Conservation (phyloP, 2,888 invertebrate genomes). For the Holacanthella duospinosa region DNA sequence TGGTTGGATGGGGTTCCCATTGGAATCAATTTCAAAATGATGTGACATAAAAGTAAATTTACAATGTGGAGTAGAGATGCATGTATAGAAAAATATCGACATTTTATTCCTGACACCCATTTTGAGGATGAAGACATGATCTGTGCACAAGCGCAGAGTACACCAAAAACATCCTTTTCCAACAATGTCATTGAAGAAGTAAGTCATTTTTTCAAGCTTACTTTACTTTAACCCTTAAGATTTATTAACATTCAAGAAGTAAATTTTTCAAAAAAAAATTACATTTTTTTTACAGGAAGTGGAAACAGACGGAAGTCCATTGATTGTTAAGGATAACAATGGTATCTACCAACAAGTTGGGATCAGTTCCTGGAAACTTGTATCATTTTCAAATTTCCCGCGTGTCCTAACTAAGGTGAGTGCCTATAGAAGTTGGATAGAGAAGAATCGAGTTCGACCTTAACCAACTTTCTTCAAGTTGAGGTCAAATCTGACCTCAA, state of each 20-base stretch:
- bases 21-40: constrained; percentile 5
- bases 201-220: no score
- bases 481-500: no score
- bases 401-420: neutral
- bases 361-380: constrained; percentile 4
- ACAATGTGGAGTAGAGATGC: neutral
- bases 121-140: constrained; percentile 1
- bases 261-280: no score
- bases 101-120: neutral
- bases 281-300: constrained; percentile 2
- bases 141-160: constrained; percentile 1
- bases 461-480: no score
- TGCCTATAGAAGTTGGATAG: constrained; percentile 2
- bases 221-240: no score
- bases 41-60: neutral
- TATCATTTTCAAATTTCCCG: neutral
- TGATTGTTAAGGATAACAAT: neutral
- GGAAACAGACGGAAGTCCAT: constrained; percentile 3
- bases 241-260: no score
- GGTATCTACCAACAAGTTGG: constrained; percentile 3
- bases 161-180: no score
- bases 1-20: constrained; percentile 66
- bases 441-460: constrained; percentile 9
- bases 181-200: no score
- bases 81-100: neutral